These are phyloP conservation scores for Palythoa grandis DNA, from an alignment of 92 coral and sea anemone species.

Conservation along the genomic window DNA sequence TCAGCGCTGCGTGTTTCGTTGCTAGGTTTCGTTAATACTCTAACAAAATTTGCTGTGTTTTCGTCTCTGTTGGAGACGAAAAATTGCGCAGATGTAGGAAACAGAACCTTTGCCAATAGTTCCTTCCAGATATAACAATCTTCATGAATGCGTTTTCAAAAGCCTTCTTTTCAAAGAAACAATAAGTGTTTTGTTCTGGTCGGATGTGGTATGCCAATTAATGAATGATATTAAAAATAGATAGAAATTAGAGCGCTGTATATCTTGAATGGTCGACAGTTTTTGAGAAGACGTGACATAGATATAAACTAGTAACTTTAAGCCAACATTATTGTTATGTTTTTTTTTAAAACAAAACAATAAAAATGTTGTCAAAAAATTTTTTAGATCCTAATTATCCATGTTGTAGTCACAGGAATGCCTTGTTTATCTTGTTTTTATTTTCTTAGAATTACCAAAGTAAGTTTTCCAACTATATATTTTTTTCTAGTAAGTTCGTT, in stretches of 20 bases:
- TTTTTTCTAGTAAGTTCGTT: too few species aligned
- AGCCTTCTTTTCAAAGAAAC: background rate
- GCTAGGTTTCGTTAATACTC: conserved; percentile 21
- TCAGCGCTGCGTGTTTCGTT: conserved; percentile 15
- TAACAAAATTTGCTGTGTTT: background rate
- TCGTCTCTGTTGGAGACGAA: background rate
- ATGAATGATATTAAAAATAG: background rate
- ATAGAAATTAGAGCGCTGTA: background rate
- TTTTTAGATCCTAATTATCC: background rate
- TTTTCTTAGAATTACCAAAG: background rate
- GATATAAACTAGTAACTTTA: conserved; percentile 14
- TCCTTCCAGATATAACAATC: background rate
- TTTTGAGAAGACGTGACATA: background rate
- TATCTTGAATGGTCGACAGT: background rate
- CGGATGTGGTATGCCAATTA: background rate
- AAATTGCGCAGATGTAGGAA: background rate
- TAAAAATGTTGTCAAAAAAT: background rate
- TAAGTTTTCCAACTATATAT: too few species aligned
- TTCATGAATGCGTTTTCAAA: background rate
- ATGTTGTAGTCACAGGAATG: background rate
- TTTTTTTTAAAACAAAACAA: background rate
- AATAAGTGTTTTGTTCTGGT: background rate
- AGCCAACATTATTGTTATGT: conserved; percentile 8
- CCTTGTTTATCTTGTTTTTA: background rate
- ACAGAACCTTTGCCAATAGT: background rate